Percentiles rank a stretch among this genome's conserved stretches.
Evolutionary conservation across 2,888 invertebrate species (phyloP).

Genomic region (Drosophila formosana): DNA sequence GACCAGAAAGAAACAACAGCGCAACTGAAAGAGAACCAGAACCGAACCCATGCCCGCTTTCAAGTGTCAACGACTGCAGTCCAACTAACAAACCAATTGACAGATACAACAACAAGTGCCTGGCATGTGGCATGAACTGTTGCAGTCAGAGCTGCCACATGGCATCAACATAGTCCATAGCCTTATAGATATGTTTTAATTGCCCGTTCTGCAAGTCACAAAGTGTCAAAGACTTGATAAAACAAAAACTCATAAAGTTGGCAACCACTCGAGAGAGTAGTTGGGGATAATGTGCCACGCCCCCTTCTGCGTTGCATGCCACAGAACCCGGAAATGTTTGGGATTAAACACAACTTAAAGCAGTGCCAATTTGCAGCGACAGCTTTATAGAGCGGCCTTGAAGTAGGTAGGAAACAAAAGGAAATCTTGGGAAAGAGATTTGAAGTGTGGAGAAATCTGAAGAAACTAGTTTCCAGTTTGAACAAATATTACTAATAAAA

Average conservation of each 20-base stretch:
- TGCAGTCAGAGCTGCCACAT: conserved; percentile 51
- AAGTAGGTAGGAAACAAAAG: conserved; percentile 9
- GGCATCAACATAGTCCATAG: conserved; percentile 42
- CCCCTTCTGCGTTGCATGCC: background rate
- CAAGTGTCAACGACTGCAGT: conserved; percentile 74
- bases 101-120: conserved; percentile 44
- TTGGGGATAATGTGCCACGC: conserved; percentile 10
- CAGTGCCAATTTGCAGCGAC: background rate
- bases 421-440: background rate
- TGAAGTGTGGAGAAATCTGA: conserved; percentile 6
- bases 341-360: conserved; percentile 9
- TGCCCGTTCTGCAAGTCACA: conserved; percentile 65
- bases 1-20: conserved; percentile 30
- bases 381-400: conserved; percentile 40
- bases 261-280: conserved; percentile 12
- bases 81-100: conserved; percentile 75
- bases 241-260: conserved; percentile 58
- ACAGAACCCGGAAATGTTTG: conserved; percentile 40
- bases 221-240: conserved; percentile 75
- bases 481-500: background rate
- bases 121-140: conserved; percentile 56
- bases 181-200: conserved; percentile 70
- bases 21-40: conserved; percentile 25
- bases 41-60: conserved; percentile 49
- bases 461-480: background rate